Base-by-base conservation (phyloP, 2,113 vertebrate genomes). In the Carassius carassius region DNA sequence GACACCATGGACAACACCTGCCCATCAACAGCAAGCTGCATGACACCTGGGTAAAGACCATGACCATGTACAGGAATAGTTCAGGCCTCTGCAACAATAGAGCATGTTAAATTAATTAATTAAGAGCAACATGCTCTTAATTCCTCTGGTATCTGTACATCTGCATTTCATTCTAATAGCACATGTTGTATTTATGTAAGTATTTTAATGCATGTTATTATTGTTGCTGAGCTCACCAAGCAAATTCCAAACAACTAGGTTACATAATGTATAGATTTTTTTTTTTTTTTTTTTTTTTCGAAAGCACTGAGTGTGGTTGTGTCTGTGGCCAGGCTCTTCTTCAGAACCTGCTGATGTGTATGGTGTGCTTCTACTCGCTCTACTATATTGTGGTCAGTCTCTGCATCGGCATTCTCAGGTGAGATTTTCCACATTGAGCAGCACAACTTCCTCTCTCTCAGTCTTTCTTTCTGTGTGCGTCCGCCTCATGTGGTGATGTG, bases 11-110 rank as follows among this genome's bases (percentile, higher is more conserved):
- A 88, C 88, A 91, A 81, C 88, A 41, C 1, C 41, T 95, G 90
- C 91, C 94, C 87, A 88, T 96, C 93, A 95, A 95, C 92, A 91
- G 93, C 90, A 95, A 94, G 89, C 93, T 91, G 89, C 94, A 92
- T 88, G 94, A 96, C 84, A 96, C 94, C 84, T 96, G 94, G 95
- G 96, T 97, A 97, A 86, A 47, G 63, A 19, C 29, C 29, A 29
- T 7, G 25, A 67, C 29, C 14, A 9, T 67, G 25, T 17, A 17
- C 14, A 67, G 29, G 29, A 69, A 35, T 35, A 69, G 8, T 2
- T 21, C 32, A 35, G 65, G 65, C 65, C 32, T 63, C 23, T 19
- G 4, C 32, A 35, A 35, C 65, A 67, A 32, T 8, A 7, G 13
- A 32, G 32, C 29, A 19, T 19, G 65, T 69, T 69, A 35, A 14